Percentiles rank a stretch among this genome's conserved stretches.
Conservation (phyloP, 1,140 invertebrate species). For the Bombus cullumanus region DNA sequence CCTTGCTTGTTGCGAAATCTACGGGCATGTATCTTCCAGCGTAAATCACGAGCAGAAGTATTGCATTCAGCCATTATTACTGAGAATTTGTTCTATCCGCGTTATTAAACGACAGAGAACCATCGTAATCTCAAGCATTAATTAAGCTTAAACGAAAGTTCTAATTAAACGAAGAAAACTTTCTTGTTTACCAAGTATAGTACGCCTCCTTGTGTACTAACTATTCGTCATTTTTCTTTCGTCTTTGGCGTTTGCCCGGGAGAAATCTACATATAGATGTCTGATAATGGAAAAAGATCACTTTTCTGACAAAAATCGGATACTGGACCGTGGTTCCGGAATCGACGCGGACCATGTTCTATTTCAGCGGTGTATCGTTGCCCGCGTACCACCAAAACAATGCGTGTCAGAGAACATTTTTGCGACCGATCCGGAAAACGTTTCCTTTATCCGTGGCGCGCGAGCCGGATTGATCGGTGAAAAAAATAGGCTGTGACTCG, state of each 20-base stretch:
- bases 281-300: not conserved
- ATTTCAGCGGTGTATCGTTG: constrained; percentile 2
- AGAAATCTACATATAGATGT: not conserved
- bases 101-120: not conserved
- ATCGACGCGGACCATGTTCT: not conserved
- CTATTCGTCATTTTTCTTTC: not conserved
- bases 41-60: constrained; percentile 14
- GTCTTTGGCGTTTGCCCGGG: not conserved
- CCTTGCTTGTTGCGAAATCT: not conserved
- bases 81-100: constrained; percentile 12
- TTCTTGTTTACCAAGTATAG: not conserved
- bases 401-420: constrained; percentile 26
- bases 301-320: not conserved
- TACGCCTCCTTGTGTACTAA: too few relatives aligned
- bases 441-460: not conserved
- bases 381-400: not conserved
- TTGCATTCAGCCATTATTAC: not conserved
- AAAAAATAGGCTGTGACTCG: not conserved
- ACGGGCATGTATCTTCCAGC: constrained; percentile 3
- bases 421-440: not conserved
- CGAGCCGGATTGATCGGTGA: not conserved
- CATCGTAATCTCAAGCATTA: not conserved
- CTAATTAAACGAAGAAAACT: not conserved
- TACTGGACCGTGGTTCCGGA: not conserved
- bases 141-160: not conserved